Base-by-base conservation (phyloP, 2,888 invertebrate species). In the Drosophila melanocephala region DNA sequence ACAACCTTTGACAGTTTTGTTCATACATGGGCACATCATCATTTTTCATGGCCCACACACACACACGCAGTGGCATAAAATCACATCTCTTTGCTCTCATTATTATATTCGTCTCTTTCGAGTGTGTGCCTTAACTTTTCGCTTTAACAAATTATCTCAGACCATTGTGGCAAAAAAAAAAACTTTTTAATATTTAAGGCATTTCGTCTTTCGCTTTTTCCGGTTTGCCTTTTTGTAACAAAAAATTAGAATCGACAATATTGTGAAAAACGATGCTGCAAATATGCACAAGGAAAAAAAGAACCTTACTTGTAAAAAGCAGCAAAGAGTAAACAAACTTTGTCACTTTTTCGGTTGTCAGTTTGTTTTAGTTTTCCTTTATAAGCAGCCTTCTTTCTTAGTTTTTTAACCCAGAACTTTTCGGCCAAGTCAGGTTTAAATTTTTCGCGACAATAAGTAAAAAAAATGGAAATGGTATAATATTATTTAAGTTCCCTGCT, bases 1-100 rank as follows among this genome's bases (percentile, higher is more conserved):
- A 89, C 89, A 87, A 87, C 83, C 85, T 89, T 89, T 89, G 87
- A 87, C 89, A 83, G 83, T 89, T 87, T 78, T 78, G 80, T 85
- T 75, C 87, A 37, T 56, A 37, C 26, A 87, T 84, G 79, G 78
- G 59, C 79, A 79, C 81, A 87, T 87, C 82, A 85, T 87, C 85
- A 88, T 88, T 87, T 89, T 81, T 88, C 87, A 88, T 81, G 63
- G 72, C 70, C 32, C 56, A 57, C 14, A 57, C 28, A 10, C 59
- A 35, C 42, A 5, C 64, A 42, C 19, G 39, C 39, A 42, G 19
- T 52, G 35, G 68, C 76, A 77, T 73, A 72, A 80, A 82, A 72
- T 75, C 79, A 77, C 88, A 78, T 77, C 74, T 80, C 70, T 73
- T 32, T 55, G 63, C 69, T 72, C 67, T 60, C 63, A 74, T 73